Percentiles rank a stretch among this genome's conserved stretches.
Conservation (phyloP, 2,888 invertebrate species). For the Netelia inedita region DNA sequence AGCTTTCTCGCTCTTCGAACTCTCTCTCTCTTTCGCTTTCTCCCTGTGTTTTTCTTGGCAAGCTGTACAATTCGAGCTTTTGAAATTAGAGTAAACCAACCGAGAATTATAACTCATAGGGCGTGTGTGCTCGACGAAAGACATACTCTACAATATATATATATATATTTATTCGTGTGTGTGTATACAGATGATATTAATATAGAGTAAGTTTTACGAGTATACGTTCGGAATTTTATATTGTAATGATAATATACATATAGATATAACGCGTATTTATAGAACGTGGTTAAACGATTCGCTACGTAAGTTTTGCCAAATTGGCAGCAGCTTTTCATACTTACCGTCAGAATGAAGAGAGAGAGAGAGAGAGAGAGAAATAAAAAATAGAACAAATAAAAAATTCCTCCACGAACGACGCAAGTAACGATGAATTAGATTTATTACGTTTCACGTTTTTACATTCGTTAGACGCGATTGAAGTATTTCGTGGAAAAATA, state of each 20-base stretch:
- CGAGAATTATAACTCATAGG: conserved; percentile 57
- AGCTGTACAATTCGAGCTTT: conserved; percentile 52
- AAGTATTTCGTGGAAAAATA: not conserved
- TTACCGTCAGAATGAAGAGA: no score
- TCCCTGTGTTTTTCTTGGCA: conserved; percentile 59
- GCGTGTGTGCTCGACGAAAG: conserved; percentile 40
- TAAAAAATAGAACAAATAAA: not conserved
- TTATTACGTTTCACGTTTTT: not conserved
- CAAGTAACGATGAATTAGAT: not conserved
- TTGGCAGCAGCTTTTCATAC: not conserved
- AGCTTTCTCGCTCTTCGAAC: not conserved
- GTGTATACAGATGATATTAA: conserved; percentile 13
- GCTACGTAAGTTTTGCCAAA: not conserved
- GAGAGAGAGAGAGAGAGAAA: no score
- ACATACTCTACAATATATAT: conserved; percentile 52
- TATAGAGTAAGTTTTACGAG: conserved; percentile 8
- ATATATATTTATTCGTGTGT: not conserved
- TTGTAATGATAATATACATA: not conserved
- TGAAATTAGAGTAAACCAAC: conserved; percentile 69
- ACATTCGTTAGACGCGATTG: no score
- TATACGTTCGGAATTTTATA: conserved; percentile 17
- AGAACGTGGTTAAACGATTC: not conserved
- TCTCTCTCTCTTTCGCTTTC: conserved; percentile 22
- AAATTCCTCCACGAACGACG: not conserved
- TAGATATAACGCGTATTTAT: conserved; percentile 19